Evolutionary conservation across 2,888 invertebrate genomes (phyloP).

Genomic region (Tetheella fluctuosa): DNA sequence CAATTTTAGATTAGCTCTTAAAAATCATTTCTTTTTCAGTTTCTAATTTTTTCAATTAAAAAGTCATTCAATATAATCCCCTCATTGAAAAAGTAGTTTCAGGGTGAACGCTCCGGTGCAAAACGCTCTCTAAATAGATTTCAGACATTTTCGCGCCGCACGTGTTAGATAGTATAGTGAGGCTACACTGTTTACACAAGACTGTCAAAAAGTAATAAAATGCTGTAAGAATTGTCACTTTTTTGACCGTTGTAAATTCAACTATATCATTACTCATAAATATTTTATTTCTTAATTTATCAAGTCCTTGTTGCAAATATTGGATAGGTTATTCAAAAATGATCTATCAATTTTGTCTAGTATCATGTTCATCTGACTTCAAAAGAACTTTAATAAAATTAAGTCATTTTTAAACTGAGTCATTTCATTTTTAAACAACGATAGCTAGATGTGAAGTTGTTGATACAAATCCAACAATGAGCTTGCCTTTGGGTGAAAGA

Average conservation of each 20-base stretch:
- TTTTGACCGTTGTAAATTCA: neutral
- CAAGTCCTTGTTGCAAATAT: neutral
- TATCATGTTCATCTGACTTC: too few relatives aligned
- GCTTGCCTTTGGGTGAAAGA: too few relatives aligned
- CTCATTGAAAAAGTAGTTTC: neutral
- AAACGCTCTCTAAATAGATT: neutral
- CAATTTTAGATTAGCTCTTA: too few relatives aligned
- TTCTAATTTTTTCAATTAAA: neutral
- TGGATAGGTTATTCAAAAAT: neutral
- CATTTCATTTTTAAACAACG: too few relatives aligned
- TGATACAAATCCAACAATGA: too few relatives aligned
- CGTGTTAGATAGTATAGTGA: neutral
- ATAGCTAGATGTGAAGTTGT: too few relatives aligned
- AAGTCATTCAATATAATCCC: neutral
- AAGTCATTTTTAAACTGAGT: too few relatives aligned
- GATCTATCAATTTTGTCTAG: neutral
- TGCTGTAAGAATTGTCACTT: neutral
- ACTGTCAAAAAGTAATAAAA: neutral
- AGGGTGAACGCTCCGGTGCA: too few relatives aligned
- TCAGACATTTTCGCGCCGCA: neutral
- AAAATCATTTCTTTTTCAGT: too few relatives aligned
- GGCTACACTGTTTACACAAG: too few relatives aligned
- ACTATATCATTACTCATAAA: neutral
- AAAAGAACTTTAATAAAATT: too few relatives aligned
- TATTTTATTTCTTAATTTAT: neutral